A percentile compares a stretch with the other conserved stretches of the same genome.
Conservation (phyloP, 2,797 vertebrate species). For the Chelidonichthys spinosus region DNA sequence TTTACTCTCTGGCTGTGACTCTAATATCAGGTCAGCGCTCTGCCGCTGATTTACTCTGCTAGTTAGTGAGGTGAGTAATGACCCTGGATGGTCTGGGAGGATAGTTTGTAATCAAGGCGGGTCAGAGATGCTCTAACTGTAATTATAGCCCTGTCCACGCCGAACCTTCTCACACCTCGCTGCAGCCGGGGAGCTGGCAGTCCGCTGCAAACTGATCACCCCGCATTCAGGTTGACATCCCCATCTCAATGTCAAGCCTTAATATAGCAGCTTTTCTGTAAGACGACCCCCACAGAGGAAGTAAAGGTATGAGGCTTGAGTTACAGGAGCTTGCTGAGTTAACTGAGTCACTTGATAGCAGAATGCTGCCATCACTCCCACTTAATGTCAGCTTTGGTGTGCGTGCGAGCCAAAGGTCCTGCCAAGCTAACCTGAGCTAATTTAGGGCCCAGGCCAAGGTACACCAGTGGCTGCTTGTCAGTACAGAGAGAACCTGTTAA, state of each 20-base stretch:
- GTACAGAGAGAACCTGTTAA: background rate
- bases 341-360: constrained; percentile 53
- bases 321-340: constrained; percentile 55
- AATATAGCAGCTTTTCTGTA: constrained; percentile 58
- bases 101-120: constrained; percentile 66
- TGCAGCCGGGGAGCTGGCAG: constrained; percentile 44
- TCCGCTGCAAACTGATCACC: constrained; percentile 40
- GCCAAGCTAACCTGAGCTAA: constrained; percentile 66
- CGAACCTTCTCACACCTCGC: constrained; percentile 33
- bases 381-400: constrained; percentile 64
- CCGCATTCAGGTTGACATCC: constrained; percentile 37
- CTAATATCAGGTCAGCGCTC: constrained; percentile 73
- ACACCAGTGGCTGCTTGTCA: constrained; percentile 32
- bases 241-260: constrained; percentile 73
- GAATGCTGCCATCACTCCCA: constrained; percentile 59
- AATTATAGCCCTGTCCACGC: constrained; percentile 59
- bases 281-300: constrained; percentile 50
- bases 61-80: constrained; percentile 82
- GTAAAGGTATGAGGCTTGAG: constrained; percentile 55
- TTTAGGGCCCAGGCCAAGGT: constrained; percentile 44
- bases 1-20: constrained; percentile 77
- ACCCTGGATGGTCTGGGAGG: constrained; percentile 60
- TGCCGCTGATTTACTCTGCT: constrained; percentile 64
- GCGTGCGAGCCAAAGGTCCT: constrained; percentile 40
- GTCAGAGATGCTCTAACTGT: constrained; percentile 68